A percentile compares a stretch with the other conserved stretches of the same genome.
These are phyloP conservation scores for Beris chalybata DNA, from an alignment of 2,888 invertebrate species.

Conservation along the genomic window DNA sequence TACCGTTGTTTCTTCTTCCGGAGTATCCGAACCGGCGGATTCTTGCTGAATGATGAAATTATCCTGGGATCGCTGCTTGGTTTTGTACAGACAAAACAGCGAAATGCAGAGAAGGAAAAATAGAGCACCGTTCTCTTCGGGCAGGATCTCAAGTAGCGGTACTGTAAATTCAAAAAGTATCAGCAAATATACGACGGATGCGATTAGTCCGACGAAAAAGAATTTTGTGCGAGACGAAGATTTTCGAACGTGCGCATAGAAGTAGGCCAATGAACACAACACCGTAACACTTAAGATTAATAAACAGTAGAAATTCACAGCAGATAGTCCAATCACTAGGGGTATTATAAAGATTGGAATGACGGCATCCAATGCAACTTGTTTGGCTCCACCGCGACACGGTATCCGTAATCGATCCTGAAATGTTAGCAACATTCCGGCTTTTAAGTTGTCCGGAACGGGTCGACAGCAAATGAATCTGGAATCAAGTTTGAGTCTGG, in stretches of 20 bases:
- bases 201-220: slow-evolving; percentile 74
- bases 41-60: slow-evolving; percentile 20
- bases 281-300: slow-evolving; percentile 49
- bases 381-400: slow-evolving; percentile 63
- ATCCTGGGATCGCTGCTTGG: slow-evolving; percentile 39
- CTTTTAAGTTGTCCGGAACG: slow-evolving; percentile 46
- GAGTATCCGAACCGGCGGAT: slow-evolving; percentile 50
- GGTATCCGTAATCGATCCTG: slow-evolving; percentile 62
- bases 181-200: slow-evolving; percentile 67
- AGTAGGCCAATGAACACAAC: slow-evolving; percentile 47
- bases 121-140: slow-evolving; percentile 65
- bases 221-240: slow-evolving; percentile 65
- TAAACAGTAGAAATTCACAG: slow-evolving; percentile 55
- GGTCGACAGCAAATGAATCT: slow-evolving; percentile 49
- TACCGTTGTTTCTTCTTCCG: slow-evolving; percentile 47
- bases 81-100: slow-evolving; percentile 46
- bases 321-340: slow-evolving; percentile 56
- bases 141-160: slow-evolving; percentile 69
- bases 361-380: slow-evolving; percentile 57
- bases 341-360: slow-evolving; percentile 59
- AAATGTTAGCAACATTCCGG: slow-evolving; percentile 56
- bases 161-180: slow-evolving; percentile 74
- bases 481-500: slow-evolving; percentile 41
- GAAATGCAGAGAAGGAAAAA: slow-evolving; percentile 50
- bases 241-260: slow-evolving; percentile 46